These are phyloP conservation scores for Sylvia borin DNA, from an alignment of 2,797 vertebrate genomes.

Conservation along the genomic window DNA sequence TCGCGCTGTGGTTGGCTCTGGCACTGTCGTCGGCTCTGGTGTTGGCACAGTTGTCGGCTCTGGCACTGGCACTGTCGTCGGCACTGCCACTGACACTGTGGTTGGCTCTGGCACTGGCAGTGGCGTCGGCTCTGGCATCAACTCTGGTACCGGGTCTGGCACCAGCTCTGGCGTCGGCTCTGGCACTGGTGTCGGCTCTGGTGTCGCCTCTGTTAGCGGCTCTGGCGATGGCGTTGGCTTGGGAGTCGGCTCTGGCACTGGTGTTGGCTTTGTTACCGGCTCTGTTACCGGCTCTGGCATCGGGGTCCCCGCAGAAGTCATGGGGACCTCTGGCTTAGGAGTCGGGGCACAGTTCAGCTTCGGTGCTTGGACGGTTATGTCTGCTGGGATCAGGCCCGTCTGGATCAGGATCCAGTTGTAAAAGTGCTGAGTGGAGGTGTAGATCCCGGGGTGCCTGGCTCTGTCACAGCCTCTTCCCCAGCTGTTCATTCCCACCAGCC, in stretches of 20 bases:
- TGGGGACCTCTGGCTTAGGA: background rate
- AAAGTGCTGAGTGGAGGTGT: background rate
- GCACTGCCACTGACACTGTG: background rate
- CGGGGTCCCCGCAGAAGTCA: background rate
- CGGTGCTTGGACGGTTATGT: accelerated
- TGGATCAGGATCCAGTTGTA: background rate
- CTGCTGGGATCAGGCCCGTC: background rate
- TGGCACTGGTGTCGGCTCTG: too few relatives aligned
- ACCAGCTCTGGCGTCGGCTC: background rate
- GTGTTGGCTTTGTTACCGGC: too few relatives aligned
- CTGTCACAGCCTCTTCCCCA: background rate
- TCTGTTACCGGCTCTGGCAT: background rate
- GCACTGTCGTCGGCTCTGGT: background rate
- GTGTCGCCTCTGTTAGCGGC: too few relatives aligned
- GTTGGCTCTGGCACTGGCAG: too few relatives aligned
- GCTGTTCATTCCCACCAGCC: background rate
- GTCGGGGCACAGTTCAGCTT: background rate
- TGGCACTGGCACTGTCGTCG: too few relatives aligned
- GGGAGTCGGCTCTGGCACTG: too few relatives aligned
- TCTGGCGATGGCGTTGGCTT: too few relatives aligned
- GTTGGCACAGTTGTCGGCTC: too few relatives aligned
- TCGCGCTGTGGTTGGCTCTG: too few relatives aligned
- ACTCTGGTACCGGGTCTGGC: background rate
- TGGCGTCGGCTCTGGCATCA: background rate
- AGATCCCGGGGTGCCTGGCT: background rate